Percentiles rank a stretch among this genome's conserved stretches.
Evolutionary conservation across 2,113 vertebrate species (phyloP).

Genomic region (Campylorhamphus procurvoides): DNA sequence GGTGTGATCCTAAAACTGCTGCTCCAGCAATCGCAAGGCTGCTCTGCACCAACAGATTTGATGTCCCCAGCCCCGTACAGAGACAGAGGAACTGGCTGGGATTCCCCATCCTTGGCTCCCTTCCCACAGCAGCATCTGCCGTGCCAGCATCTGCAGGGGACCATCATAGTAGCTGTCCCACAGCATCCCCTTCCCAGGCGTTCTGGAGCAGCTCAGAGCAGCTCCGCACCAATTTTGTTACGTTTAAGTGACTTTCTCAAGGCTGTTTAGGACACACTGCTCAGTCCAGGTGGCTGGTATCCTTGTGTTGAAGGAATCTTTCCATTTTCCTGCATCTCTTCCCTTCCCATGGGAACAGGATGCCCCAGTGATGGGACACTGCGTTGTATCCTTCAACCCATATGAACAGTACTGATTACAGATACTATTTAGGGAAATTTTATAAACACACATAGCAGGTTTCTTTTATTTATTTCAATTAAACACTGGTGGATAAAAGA

Average conservation of each 20-base stretch:
- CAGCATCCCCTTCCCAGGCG: neutral
- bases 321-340: neutral
- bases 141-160: neutral
- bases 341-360: conserved; percentile 17
- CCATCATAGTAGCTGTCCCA: neutral
- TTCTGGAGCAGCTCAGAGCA: neutral
- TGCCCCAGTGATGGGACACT: neutral
- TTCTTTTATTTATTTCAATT: neutral
- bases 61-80: neutral
- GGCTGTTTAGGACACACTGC: neutral
- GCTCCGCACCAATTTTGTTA: neutral
- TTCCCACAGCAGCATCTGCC: neutral
- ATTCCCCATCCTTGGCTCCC: neutral
- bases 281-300: neutral
- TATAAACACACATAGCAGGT: neutral
- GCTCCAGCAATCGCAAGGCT: neutral
- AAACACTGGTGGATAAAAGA: neutral
- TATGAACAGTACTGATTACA: neutral
- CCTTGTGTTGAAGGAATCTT: neutral
- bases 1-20: neutral
- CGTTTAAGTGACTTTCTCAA: neutral
- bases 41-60: rapidly evolving
- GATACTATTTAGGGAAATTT: neutral
- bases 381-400: neutral
- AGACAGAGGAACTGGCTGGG: neutral